Conservation (phyloP, 2,113 vertebrate species). For the Halcyon senegalensis region DNA sequence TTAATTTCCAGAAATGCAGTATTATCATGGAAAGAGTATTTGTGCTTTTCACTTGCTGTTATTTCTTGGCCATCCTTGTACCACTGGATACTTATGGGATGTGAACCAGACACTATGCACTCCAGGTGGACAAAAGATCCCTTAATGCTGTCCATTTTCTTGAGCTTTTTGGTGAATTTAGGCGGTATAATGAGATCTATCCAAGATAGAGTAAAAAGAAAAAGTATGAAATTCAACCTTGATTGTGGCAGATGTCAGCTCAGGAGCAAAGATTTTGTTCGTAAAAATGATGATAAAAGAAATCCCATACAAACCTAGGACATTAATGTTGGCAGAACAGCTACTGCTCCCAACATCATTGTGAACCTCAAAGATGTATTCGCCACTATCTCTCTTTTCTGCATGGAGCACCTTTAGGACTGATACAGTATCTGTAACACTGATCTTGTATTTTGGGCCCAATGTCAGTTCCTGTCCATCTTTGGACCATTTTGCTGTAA, state of each 20-base stretch:
- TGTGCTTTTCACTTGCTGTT: conserved; percentile 86
- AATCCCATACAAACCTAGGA: conserved; percentile 87
- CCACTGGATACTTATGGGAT: conserved; percentile 93
- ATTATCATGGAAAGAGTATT: conserved; percentile 95
- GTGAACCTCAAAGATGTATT: conserved; percentile 91
- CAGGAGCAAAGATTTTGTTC: neutral
- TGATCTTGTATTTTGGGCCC: conserved; percentile 90
- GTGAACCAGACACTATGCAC: conserved; percentile 93
- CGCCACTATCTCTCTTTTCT: conserved; percentile 89
- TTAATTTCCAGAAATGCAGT: conserved; percentile 94
- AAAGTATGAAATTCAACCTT: conserved; percentile 11
- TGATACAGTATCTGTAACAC: conserved; percentile 87
- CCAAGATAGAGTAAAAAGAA: conserved; percentile 60
- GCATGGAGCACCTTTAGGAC: conserved; percentile 89
- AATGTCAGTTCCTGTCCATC: conserved; percentile 86
- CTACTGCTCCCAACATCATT: conserved; percentile 92
- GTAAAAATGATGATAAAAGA: neutral
- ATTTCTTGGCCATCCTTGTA: conserved; percentile 92
- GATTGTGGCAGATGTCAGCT: neutral
- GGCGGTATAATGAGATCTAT: conserved; percentile 97
- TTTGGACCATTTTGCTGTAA: conserved; percentile 90
- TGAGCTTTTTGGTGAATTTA: conserved; percentile 94
- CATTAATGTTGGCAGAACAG: conserved; percentile 88
- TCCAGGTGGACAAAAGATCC: conserved; percentile 94
- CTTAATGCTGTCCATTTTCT: conserved; percentile 93